Base-by-base conservation (phyloP, 2,888 invertebrate genomes). In the Amblyjoppa fuscipennis region DNA sequence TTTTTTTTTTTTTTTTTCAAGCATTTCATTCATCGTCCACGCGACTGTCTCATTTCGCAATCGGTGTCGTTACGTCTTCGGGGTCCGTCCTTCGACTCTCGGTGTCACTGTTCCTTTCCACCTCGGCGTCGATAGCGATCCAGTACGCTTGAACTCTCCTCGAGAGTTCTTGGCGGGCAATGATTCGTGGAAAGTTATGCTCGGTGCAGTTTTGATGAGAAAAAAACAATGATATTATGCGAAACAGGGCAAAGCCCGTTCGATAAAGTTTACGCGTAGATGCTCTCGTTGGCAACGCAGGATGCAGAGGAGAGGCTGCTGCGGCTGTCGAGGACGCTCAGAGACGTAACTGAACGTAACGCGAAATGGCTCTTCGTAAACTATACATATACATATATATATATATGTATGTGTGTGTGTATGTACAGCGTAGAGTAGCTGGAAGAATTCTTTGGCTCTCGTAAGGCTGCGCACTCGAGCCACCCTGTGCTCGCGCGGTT, bases 341-440 rank as follows among this genome's bases (percentile, higher is more conserved):
- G 78, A 68, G 59, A 78, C 83, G 81, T 81, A 76, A 70, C 81
- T 76, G 76, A 70, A 81, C 75, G 82, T 82, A 82, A 82, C 82
- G 73, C 78, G 68, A 78, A 83, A 83, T 83, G 77, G 77, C 78
- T 73, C 68, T 78, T 78, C 20, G 71, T 64, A 56, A 41, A 66
- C 34, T 51, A 59, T 69, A 45, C 20, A 45, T 70, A 59, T 41
- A 59, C 20, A 34, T 20, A 20, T 20, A 20, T 20, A 20, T 20
- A 20, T 20, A 20, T 20, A 20, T 20, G 20, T 20, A 20, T 20
- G 20, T 20, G 20, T 20, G 20, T 49, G 49, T 49, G 38, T 69
- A 7, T 41, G 38, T 68, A 68, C 0, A 70, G 45, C 28, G 51
- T 53, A 70, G 25, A 77, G 56, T 20, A 64, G 51, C 64, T 76